Conservation (phyloP, 2,888 invertebrate species). For the Cephus rjabovi region DNA sequence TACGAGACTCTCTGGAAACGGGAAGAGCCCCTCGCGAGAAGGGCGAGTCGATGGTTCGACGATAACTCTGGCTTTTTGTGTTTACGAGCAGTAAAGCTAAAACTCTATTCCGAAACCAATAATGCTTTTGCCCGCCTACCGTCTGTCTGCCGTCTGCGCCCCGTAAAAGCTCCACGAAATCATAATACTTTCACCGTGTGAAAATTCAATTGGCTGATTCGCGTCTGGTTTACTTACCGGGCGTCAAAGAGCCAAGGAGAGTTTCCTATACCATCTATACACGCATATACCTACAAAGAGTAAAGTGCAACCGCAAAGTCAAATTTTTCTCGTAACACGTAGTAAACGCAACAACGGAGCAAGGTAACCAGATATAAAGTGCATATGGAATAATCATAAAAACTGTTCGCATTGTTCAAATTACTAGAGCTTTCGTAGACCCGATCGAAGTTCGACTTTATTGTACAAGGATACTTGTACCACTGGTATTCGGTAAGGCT, state of each 20-base stretch:
- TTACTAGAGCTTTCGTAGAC: background rate
- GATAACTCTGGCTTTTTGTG: conserved; percentile 21
- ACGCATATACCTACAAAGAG: background rate
- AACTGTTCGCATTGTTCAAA: background rate
- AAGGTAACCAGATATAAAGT: background rate
- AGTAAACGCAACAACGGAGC: background rate
- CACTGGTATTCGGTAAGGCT: background rate
- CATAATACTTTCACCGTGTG: background rate
- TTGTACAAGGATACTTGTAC: background rate
- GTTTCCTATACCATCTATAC: background rate
- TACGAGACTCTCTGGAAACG: background rate
- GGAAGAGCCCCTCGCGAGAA: background rate
- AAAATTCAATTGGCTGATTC: conserved; percentile 1
- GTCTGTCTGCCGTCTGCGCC: conserved; percentile 35
- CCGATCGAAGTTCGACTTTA: background rate
- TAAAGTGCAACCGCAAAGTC: background rate
- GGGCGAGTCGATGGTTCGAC: background rate
- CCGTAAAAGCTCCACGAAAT: conserved; percentile 27
- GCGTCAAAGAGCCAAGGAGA: background rate
- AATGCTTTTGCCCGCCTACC: conserved; percentile 33
- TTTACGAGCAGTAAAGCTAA: conserved; percentile 43
- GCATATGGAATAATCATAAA: too few species aligned
- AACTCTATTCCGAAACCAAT: conserved; percentile 42
- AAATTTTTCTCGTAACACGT: background rate
- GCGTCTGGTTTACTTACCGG: background rate